Percentiles rank a stretch among this genome's conserved stretches.
phyloP scores from a whole-genome alignment of 2,113 vertebrate species.

The Pseudorasbora parva region DNA sequence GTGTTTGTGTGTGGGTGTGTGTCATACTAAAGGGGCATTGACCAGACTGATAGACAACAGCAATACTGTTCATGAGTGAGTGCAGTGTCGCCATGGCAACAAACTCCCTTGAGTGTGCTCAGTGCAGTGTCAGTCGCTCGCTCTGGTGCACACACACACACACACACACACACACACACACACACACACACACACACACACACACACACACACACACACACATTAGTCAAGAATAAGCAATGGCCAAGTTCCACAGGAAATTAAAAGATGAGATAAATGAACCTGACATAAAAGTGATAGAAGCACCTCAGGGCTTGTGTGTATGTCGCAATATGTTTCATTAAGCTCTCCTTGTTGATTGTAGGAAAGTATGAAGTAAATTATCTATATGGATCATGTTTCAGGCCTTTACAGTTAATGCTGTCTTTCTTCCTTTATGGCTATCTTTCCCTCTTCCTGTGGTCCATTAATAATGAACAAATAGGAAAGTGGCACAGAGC shows the following conservation, averaged over 20 bases:
- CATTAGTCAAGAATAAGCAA: slow-evolving; percentile 27
- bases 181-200: slow-evolving; percentile 21
- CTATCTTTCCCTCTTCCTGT: neutral
- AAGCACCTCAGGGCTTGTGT: neutral
- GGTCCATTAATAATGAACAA: slow-evolving; percentile 29
- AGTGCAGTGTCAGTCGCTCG: slow-evolving; percentile 61
- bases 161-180: slow-evolving; percentile 10
- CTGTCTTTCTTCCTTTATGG: neutral
- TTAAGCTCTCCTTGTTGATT: slow-evolving; percentile 1
- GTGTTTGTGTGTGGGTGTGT: neutral
- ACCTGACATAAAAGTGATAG: neutral
- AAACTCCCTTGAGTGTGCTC: slow-evolving; percentile 64
- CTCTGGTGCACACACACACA: slow-evolving; percentile 32
- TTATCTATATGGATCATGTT: neutral
- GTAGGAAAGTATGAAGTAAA: neutral
- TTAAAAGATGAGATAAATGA: slow-evolving; percentile 30
- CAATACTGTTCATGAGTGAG: slow-evolving; percentile 61
- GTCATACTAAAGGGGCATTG: slow-evolving; percentile 1
- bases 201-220: slow-evolving; percentile 23
- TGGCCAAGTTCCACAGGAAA: slow-evolving; percentile 40
- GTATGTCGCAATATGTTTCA: neutral
- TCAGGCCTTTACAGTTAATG: neutral
- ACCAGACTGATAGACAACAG: slow-evolving; percentile 36
- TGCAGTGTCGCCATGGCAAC: slow-evolving; percentile 74
- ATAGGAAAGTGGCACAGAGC: slow-evolving; percentile 5